Base-by-base conservation (phyloP, 2,797 vertebrate genomes). In the Alcedo atthis region DNA sequence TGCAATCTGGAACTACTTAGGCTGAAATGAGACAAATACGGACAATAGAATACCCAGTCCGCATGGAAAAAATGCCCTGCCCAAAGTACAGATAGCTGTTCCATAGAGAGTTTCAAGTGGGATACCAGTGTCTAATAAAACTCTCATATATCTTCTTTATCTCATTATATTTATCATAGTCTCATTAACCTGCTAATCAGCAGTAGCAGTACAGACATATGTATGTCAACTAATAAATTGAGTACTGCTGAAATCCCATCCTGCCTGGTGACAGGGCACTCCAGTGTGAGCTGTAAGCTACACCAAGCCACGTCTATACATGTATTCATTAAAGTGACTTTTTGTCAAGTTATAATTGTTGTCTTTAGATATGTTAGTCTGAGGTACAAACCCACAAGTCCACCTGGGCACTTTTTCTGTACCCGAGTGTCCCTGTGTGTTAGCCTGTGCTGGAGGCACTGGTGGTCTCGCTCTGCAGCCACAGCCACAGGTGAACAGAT, bases 1-100 rank as follows among this genome's bases (percentile, higher is more conserved):
- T 80, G 75, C 86, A 96, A 96, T 95, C 95, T 95, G 96, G 93
- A 96, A 90, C 78, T 59, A 42, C 32, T 96, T 90, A 92, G 54
- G 75, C 71, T 87, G 71, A 88, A 95, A 95, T 91, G 71, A 92
- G 75, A 85, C 90, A 91, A 93, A 92, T 77, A 71, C 59, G 91
- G 93, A 92, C 78, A 96, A 91, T 8, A 85, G 76, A 85, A 88
- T 92, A 78, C 58, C 61, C 90, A 48, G 22, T 70, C 71, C 64
- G 76, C 85, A 73, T 4, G 51, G 94, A 88, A 89, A 95, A 85
- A 74, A 48, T 5, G 25, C 54, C 61, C 75, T 87, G 75, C 64
- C 59, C 62, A 9, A 64, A 93, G 61, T 24, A 32, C 71, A 93
- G 61, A 62, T 58, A 71, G 62, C 61, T 80, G 61, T 19, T 77